These are phyloP conservation scores for Pomacea maculata DNA, from an alignment of 1,140 invertebrate genomes.

Conservation along the genomic window DNA sequence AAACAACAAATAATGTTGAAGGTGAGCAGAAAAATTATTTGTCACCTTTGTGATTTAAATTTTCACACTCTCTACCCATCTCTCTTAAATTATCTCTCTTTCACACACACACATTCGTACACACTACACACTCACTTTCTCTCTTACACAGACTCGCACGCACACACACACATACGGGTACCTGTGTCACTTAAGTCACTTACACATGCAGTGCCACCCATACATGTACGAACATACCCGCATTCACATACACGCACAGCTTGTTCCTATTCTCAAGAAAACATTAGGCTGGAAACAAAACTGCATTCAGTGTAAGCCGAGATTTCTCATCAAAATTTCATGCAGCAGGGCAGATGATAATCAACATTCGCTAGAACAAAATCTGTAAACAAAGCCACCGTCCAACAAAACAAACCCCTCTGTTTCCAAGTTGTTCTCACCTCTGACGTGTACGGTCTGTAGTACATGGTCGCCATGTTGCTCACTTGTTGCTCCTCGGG, in stretches of 20 bases:
- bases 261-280: not conserved
- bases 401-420: not conserved
- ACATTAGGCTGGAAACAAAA: no score
- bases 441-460: constrained; percentile 56
- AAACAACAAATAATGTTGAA: no score
- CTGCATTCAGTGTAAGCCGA: no score
- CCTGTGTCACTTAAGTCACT: not conserved
- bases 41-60: no score
- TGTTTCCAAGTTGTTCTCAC: constrained; percentile 34
- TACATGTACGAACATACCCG: not conserved
- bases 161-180: not conserved
- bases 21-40: no score
- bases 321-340: not conserved
- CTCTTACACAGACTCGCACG: no score
- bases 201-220: not conserved
- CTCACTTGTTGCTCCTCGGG: constrained; percentile 4
- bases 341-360: not conserved
- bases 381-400: no score
- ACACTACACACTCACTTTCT: not conserved
- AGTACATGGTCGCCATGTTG: constrained; percentile 63
- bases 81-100: not conserved
- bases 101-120: not conserved
- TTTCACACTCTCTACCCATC: no score
- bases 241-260: not conserved
- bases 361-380: not conserved